Base-by-base conservation (phyloP, 1,140 invertebrate species). In the Calycopis cecrops region DNA sequence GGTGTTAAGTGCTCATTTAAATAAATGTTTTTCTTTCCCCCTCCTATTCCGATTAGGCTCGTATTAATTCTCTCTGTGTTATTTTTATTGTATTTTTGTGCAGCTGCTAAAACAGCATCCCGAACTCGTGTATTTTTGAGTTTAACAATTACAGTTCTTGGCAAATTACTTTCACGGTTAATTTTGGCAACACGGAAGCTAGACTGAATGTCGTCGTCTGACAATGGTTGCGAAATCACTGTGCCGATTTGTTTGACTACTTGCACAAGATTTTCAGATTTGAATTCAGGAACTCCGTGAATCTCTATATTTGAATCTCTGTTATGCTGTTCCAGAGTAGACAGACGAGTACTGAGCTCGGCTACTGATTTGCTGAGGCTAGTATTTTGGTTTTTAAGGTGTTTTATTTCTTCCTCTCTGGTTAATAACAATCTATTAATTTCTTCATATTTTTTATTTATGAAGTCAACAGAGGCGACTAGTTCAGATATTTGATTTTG, bases 1-100 rank as follows among this genome's bases (percentile, higher is more conserved):
- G 59, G 59, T 1, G 55, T 18, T 9, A 65, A 47, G 18, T 65
- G 14, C 48, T 65, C 56, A 17, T n/a, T 34, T 3, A 62, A 49
- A 16, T 52, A 64, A 17, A 64, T 35, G 9, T 9, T 34, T 16
- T n/a, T 28, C 28, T 51, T 51, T 12, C 35, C 49, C 10, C 49
- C 35, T 9, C 49, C 49, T 33, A 17, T 6, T 14, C 49, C 49
- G 17, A 35, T 34, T 4, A 16, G 12, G 11, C 49, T 37, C 35
- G 9, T n/a, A n/a, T n/a, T n/a, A n/a, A n/a, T n/a, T n/a, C n/a
- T n/a, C n/a, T n/a, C n/a, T n/a, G n/a, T n/a, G 35, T 7, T 51
- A 9, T 51, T 34, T 7, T 51, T 51, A 11, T 51, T 51, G 16
- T 16, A 51, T 18, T 51, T 51, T 4, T 16, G 17, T 16, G 10